Conservation (phyloP, 2,888 invertebrate species). For the Melinaea menophilus region DNA sequence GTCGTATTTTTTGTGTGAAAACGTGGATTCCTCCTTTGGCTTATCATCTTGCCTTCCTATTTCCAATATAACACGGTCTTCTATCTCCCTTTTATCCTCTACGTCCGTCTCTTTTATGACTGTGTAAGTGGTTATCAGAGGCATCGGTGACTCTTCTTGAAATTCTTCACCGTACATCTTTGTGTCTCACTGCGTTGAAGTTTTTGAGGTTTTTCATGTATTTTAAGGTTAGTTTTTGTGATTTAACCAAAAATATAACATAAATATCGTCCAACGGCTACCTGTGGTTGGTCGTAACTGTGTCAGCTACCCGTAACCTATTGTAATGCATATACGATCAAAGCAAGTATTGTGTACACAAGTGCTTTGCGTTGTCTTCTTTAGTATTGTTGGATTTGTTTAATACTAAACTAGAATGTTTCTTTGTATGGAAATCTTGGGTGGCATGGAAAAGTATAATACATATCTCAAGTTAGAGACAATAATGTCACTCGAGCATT, state of each 20-base stretch:
- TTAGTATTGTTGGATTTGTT: conserved; percentile 38
- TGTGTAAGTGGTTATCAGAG: conserved; percentile 64
- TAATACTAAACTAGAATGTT: conserved; percentile 20
- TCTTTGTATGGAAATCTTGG: not conserved
- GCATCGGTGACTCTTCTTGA: conserved; percentile 62
- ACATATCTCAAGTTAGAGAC: too few relatives aligned
- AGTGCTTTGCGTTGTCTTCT: conserved; percentile 54
- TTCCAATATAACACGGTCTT: conserved; percentile 70
- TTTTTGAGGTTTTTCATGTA: not conserved
- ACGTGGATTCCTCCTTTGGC: conserved; percentile 65
- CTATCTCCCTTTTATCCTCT: conserved; percentile 60
- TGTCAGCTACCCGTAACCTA: conserved; percentile 60
- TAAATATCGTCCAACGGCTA: conserved; percentile 37
- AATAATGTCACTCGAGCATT: too few relatives aligned
- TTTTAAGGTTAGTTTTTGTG: not conserved
- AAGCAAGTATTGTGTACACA: conserved; percentile 70
- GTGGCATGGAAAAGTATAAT: not conserved
- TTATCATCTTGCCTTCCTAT: conserved; percentile 72
- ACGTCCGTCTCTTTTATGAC: conserved; percentile 58
- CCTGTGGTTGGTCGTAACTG: conserved; percentile 58
- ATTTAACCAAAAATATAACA: conserved; percentile 6
- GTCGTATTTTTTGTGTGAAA: conserved; percentile 74
- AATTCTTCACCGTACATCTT: conserved; percentile 62
- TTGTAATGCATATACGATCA: conserved; percentile 77
- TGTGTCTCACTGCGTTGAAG: not conserved